These are phyloP conservation scores for Sandelia bainsii DNA, from an alignment of 2,797 vertebrate genomes.

Conservation along the genomic window DNA sequence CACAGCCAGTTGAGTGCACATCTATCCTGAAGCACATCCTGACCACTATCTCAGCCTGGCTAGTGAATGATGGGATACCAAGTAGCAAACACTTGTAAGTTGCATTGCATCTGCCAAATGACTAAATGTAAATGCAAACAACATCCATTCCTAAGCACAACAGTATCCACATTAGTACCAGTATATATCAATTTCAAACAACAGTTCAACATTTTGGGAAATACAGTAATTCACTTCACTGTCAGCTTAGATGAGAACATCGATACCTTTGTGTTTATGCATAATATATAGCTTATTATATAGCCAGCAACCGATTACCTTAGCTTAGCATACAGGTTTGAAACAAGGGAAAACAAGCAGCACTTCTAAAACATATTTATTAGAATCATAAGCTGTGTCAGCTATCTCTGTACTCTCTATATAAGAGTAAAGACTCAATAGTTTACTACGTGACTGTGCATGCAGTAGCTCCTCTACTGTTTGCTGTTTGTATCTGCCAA, in stretches of 20 bases:
- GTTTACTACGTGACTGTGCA: too few species aligned
- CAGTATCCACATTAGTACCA: background rate
- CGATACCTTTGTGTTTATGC: background rate
- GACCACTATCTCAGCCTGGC: constrained; percentile 28
- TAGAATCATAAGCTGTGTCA: too few species aligned
- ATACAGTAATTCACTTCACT: background rate
- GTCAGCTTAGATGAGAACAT: constrained; percentile 1
- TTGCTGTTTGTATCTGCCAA: too few species aligned
- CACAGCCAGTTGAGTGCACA: constrained; percentile 38
- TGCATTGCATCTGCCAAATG: too few species aligned
- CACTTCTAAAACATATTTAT: too few species aligned
- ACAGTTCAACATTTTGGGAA: background rate
- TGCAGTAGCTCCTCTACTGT: too few species aligned
- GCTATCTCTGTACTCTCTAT: too few species aligned
- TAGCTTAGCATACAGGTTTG: too few species aligned
- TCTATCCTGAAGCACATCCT: constrained; percentile 42
- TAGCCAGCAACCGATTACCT: background rate
- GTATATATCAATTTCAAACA: background rate
- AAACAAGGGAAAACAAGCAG: background rate
- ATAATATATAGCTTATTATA: background rate
- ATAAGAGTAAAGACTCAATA: too few species aligned
- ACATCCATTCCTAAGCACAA: constrained; percentile 14
- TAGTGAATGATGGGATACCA: constrained; percentile 20
- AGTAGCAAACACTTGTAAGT: constrained; percentile 6
- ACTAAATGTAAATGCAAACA: background rate